phyloP scores from a whole-genome alignment of 2,888 invertebrate species.

The Drosophila picticornis region DNA sequence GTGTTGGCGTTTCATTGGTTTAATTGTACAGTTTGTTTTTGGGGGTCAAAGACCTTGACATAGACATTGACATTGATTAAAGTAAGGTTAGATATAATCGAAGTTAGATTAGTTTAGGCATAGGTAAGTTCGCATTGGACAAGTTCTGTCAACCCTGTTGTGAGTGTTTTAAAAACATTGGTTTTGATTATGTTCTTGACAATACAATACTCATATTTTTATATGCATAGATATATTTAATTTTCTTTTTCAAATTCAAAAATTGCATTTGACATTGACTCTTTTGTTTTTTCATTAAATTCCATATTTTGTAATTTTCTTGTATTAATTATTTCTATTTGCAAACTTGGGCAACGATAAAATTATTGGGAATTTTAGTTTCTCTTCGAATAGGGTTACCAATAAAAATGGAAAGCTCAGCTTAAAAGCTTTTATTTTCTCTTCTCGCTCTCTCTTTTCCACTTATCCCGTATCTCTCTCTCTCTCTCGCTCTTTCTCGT shows the following conservation, averaged over 20 bases:
- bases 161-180: constrained; percentile 62
- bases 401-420: constrained; percentile 47
- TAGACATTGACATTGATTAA: constrained; percentile 61
- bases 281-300: constrained; percentile 26
- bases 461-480: background rate
- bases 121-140: constrained; percentile 57
- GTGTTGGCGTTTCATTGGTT: constrained; percentile 50
- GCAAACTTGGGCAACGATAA: constrained; percentile 36
- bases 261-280: constrained; percentile 68
- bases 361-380: constrained; percentile 32
- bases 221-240: constrained; percentile 43
- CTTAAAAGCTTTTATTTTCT: constrained; percentile 43
- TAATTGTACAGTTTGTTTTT: constrained; percentile 48
- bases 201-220: constrained; percentile 48
- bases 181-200: constrained; percentile 75
- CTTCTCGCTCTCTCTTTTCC: background rate
- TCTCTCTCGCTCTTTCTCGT: background rate
- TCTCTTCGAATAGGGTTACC: constrained; percentile 39
- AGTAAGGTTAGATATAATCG: constrained; percentile 52
- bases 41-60: constrained; percentile 34
- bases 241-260: constrained; percentile 49
- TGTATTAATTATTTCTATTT: constrained; percentile 22
- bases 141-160: constrained; percentile 59
- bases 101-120: constrained; percentile 37
- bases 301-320: constrained; percentile 19